Conservation (phyloP, 2,888 invertebrate genomes). For the Aleiodes leptofemur region DNA sequence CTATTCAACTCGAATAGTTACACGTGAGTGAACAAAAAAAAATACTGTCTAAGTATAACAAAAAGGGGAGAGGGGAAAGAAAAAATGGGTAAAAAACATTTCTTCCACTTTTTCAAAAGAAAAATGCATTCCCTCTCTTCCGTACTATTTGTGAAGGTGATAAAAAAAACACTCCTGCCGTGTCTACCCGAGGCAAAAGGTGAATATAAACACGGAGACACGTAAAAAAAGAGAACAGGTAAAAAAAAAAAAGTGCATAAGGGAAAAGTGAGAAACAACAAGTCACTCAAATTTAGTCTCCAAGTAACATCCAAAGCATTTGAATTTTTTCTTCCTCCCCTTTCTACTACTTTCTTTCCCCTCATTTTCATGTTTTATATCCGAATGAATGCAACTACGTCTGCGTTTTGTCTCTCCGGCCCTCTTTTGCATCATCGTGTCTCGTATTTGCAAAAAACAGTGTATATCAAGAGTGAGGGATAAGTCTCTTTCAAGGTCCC, state of each 20-base stretch:
- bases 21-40: too few species aligned
- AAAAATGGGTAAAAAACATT: neutral
- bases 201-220: slow-evolving; percentile 27
- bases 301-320: slow-evolving; percentile 33
- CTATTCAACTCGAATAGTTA: too few species aligned
- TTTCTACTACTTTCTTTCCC: neutral
- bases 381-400: slow-evolving; percentile 27
- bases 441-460: slow-evolving; percentile 1
- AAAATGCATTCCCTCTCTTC: neutral
- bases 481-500: slow-evolving; percentile 1
- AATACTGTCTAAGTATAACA: neutral
- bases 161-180: slow-evolving; percentile 7
- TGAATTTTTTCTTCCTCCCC: neutral
- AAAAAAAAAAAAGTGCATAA: slow-evolving; percentile 56
- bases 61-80: neutral
- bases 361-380: slow-evolving; percentile 24
- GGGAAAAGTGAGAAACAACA: slow-evolving; percentile 65
- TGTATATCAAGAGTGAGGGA: neutral
- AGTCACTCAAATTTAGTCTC: slow-evolving; percentile 65
- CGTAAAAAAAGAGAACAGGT: slow-evolving; percentile 43
- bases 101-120: neutral
- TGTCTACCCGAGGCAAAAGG: slow-evolving; percentile 4
- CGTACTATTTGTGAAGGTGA: neutral
- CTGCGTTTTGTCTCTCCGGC: slow-evolving; percentile 20
- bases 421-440: slow-evolving; percentile 17